phyloP scores from a whole-genome alignment of 2,797 vertebrate genomes.

The Philypnodon macrostomus region DNA sequence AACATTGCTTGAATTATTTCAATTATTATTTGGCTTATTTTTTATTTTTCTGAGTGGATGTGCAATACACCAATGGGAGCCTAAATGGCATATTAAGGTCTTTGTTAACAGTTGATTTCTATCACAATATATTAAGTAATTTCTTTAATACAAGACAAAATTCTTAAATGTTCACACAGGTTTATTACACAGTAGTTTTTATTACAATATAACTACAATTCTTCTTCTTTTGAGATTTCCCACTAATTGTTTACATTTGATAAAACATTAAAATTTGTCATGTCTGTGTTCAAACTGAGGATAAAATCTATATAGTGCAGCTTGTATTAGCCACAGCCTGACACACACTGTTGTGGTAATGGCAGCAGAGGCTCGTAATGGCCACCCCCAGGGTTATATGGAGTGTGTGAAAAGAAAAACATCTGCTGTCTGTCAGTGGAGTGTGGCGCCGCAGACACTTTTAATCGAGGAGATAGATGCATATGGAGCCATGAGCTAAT shows the following conservation, averaged over 20 bases:
- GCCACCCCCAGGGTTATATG: constrained; percentile 22
- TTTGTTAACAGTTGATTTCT: no score
- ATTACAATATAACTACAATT: no score
- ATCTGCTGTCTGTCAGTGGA: constrained; percentile 35
- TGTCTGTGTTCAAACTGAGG: constrained; percentile 8
- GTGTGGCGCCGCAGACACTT: constrained; percentile 8
- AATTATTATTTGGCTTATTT: no score
- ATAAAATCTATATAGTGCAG: constrained; percentile 29
- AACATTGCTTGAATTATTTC: no score
- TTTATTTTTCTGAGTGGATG: no score
- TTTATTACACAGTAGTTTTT: no score
- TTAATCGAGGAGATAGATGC: constrained; percentile 16
- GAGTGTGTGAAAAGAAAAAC: constrained; percentile 31
- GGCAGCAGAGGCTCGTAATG: constrained; percentile 32
- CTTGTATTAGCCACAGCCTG: neutral
- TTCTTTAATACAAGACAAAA: no score
- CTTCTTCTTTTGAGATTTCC: constrained; percentile 2
- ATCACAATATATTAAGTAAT: no score
- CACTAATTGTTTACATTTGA: neutral
- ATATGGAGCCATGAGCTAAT: constrained; percentile 15
- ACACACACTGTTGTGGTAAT: constrained; percentile 12
- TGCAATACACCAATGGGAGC: no score
- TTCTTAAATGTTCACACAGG: no score
- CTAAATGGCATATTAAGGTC: no score
- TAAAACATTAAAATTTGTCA: constrained; percentile 7